Conservation (phyloP, 2,888 invertebrate species). For the Drosophila seclusa region DNA sequence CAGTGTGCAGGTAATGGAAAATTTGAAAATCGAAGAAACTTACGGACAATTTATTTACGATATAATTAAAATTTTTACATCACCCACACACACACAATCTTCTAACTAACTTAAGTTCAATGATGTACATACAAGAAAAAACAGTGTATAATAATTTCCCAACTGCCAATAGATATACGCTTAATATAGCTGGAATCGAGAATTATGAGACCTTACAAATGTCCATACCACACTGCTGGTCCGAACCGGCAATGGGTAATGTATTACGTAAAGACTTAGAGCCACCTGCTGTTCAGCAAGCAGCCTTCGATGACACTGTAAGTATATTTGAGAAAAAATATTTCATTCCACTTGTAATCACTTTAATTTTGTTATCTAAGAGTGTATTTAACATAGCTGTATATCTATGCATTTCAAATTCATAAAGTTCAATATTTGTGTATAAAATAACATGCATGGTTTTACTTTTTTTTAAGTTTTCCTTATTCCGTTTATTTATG, state of each 20-base stretch:
- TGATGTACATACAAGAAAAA: background rate
- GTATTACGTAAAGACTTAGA: slow-evolving; percentile 88
- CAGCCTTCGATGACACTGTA: slow-evolving; percentile 92
- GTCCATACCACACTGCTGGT: slow-evolving; percentile 90
- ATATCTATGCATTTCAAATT: background rate
- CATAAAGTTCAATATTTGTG: background rate
- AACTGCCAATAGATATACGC: slow-evolving; percentile 86
- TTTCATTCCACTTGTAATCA: background rate
- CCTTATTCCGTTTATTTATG: background rate
- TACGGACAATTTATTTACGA: background rate
- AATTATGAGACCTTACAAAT: slow-evolving; percentile 90
- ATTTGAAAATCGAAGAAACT: background rate
- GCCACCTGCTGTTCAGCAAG: slow-evolving; percentile 93
- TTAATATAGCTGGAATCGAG: slow-evolving; percentile 92
- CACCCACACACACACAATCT: background rate
- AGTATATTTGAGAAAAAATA: slow-evolving; percentile 53
- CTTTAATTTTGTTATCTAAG: background rate
- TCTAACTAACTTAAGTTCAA: background rate
- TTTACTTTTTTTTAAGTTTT: background rate
- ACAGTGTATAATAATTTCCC: slow-evolving; percentile 49
- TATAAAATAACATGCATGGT: background rate
- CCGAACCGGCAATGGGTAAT: slow-evolving; percentile 89
- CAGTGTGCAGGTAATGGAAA: background rate
- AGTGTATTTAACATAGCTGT: background rate
- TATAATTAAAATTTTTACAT: background rate